Conservation (phyloP, 1,140 invertebrate species). For the Danaus melanippus region DNA sequence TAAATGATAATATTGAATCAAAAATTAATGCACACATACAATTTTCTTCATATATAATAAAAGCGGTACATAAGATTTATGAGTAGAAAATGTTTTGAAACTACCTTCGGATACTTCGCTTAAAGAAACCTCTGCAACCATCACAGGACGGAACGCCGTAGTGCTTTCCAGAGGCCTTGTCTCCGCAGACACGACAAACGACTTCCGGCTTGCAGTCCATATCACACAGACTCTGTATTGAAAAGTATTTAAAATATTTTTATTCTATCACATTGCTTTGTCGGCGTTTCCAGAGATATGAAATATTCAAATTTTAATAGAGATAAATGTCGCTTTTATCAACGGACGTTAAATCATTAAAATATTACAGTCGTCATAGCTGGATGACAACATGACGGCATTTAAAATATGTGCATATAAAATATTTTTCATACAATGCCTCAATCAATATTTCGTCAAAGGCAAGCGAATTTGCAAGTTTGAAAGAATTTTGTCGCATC, state of each 20-base stretch:
- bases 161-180: slow-evolving; percentile 94
- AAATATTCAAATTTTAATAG: no score
- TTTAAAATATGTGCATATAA: slow-evolving; percentile 37
- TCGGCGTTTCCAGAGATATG: no score
- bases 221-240: background rate
- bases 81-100: background rate
- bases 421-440: slow-evolving; percentile 71
- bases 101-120: slow-evolving; percentile 87
- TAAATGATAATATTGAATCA: no score
- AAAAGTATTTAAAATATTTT: no score
- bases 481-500: slow-evolving; percentile 72
- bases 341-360: background rate
- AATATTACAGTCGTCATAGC: background rate
- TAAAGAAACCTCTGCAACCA: slow-evolving; percentile 94
- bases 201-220: slow-evolving; percentile 48
- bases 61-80: background rate
- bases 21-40: no score
- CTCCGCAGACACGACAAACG: slow-evolving; percentile 86
- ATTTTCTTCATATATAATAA: no score
- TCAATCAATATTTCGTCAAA: slow-evolving; percentile 71
- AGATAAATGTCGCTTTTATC: no score
- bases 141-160: slow-evolving; percentile 90
- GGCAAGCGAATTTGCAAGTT: slow-evolving; percentile 71
- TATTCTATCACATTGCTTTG: no score
- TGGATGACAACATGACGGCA: background rate